Base-by-base conservation (phyloP, 2,113 vertebrate genomes). In the Scolopax mira region DNA sequence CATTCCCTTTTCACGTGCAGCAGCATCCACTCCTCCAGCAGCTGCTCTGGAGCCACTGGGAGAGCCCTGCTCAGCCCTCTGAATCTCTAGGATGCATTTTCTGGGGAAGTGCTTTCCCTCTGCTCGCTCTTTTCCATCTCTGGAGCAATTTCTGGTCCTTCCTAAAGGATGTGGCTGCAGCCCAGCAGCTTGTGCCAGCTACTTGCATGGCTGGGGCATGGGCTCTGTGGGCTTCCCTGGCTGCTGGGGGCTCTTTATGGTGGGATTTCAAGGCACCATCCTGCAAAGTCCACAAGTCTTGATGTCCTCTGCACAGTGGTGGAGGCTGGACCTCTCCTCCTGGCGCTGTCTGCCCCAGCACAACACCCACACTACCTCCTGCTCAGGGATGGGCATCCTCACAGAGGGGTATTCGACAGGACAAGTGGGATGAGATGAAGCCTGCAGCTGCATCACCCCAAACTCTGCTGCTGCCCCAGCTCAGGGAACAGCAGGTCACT, bases 201-300 rank as follows among this genome's bases (percentile, higher is more conserved):
- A 55, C 75, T 37, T 4, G 37, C 27, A 1, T 0, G 54, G 37
- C 60, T n/a, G 58, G 49, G 31, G 25, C 41, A 18, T 0, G 1
- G 42, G 42, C 23, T n/a, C 83, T 37, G 48, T 13, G 6, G 67
- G 42, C n/a, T 17, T 33, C 52, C 70, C 70, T 1, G 3, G 25
- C 3, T 18, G 37, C 0, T 5, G 33, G 17, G 0, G 3, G 61
- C 17, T 66, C 57, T 27, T 57, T 4, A 0, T 0, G 42, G 52
- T 21, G 69, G 6, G 2, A 7, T 49, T 35, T 61, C n/a, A 37
- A 11, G n/a, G 19, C 13, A 23, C 31, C 31, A 2, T 23, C 31
- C 33, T n/a, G 3, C 19, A 9, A 39, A 62, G 4, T 3, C 67
- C 55, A 3, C 7, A 62, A 9, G 58, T 31, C 15, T 11, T 0